Evolutionary conservation across 2,888 invertebrate genomes (phyloP).

Genomic region (Conops quadrifasciatus): DNA sequence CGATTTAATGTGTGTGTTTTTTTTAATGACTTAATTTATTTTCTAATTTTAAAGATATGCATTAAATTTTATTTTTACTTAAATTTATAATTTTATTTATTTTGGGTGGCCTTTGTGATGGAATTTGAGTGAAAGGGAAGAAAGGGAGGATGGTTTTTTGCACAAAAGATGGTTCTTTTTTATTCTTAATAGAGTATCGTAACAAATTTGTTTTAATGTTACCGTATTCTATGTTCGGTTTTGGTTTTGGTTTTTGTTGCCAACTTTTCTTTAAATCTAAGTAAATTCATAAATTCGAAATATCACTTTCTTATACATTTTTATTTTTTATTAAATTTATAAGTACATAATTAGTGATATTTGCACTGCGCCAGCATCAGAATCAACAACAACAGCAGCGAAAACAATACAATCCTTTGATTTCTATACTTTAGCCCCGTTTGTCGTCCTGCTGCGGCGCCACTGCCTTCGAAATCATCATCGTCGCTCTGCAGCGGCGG

Average conservation of each 20-base stretch:
- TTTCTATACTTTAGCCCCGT: constrained; percentile 16
- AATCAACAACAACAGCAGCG: constrained; percentile 18
- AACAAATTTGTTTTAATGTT: too few species aligned
- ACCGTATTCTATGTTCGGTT: too few species aligned
- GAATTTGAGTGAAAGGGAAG: too few species aligned
- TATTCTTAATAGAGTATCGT: too few species aligned
- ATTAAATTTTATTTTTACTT: background rate
- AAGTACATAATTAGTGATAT: background rate
- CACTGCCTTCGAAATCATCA: constrained; percentile 39
- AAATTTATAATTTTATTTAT: background rate
- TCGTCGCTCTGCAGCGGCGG: constrained; percentile 49
- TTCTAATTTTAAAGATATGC: background rate
- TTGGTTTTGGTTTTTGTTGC: too few species aligned
- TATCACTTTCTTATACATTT: background rate
- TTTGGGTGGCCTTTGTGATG: too few species aligned
- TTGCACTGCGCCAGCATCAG: background rate
- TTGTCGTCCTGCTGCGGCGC: background rate
- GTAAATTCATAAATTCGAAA: background rate
- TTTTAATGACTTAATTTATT: background rate
- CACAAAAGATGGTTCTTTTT: too few species aligned
- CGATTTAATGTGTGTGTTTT: background rate
- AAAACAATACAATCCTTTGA: constrained; percentile 3
- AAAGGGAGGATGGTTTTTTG: too few species aligned
- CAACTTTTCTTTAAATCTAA: too few species aligned
- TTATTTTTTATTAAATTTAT: background rate